phyloP scores from a whole-genome alignment of 2,888 invertebrate species.

The Eucriotettix oculatus region DNA sequence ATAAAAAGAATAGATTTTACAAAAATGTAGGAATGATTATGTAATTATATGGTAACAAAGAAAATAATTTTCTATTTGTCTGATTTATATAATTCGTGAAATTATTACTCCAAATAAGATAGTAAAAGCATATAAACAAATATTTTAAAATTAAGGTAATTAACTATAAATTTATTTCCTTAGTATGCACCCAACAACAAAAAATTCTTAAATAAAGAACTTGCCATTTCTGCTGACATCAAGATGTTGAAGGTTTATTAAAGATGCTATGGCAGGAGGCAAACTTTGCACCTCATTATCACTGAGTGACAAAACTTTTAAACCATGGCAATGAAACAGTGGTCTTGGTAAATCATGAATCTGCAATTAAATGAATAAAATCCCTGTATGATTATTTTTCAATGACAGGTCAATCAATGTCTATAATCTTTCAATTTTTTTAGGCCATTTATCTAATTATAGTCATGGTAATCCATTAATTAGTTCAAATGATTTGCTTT shows the following conservation, averaged over 20 bases:
- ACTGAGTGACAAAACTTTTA: slow-evolving; percentile 65
- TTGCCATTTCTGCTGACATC: slow-evolving; percentile 73
- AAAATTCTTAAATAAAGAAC: slow-evolving; percentile 12
- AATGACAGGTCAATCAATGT: too few relatives aligned
- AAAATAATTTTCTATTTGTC: too few relatives aligned
- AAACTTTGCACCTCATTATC: slow-evolving; percentile 80
- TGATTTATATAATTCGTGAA: too few relatives aligned
- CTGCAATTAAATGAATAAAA: slow-evolving; percentile 26
- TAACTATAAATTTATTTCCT: too few relatives aligned
- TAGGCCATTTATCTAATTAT: too few relatives aligned
- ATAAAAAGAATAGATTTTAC: background rate
- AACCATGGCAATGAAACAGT: slow-evolving; percentile 83
- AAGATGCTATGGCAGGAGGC: slow-evolving; percentile 73
- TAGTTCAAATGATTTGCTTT: too few relatives aligned
- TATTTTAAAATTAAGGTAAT: too few relatives aligned
- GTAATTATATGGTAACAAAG: too few relatives aligned
- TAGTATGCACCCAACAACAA: too few relatives aligned
- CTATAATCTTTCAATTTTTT: too few relatives aligned
- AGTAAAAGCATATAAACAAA: background rate
- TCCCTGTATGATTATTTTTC: background rate
- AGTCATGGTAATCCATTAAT: too few relatives aligned
- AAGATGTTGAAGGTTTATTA: slow-evolving; percentile 63
- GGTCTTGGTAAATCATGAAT: slow-evolving; percentile 68
- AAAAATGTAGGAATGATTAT: too few relatives aligned
- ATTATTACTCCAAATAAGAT: background rate